Evolutionary conservation across 1,140 invertebrate species (phyloP).

Genomic region (Apis cerana): DNA sequence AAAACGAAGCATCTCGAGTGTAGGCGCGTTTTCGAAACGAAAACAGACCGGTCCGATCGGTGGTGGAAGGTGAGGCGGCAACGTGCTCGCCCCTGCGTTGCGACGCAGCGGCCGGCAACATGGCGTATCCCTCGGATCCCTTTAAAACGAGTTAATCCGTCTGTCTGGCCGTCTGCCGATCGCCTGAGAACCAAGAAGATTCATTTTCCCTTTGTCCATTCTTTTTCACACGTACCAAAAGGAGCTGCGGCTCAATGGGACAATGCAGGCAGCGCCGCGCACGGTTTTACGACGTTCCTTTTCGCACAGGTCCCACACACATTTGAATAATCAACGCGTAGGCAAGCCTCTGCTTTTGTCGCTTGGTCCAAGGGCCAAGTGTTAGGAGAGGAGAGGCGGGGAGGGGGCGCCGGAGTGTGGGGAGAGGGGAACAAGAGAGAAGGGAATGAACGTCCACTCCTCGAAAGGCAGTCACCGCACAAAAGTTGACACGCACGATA

Average conservation of each 20-base stretch:
- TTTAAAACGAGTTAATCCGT: slow-evolving; percentile 74
- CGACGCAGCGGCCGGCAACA: slow-evolving; percentile 48
- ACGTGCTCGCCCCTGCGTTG: background rate
- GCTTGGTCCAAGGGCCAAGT: background rate
- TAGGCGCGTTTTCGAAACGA: slow-evolving; percentile 58
- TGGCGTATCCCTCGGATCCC: slow-evolving; percentile 59
- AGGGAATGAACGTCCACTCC: too few relatives aligned
- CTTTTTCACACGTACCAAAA: slow-evolving; percentile 74
- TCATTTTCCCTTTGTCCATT: slow-evolving; percentile 75
- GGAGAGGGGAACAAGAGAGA: too few relatives aligned
- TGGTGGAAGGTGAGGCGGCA: background rate
- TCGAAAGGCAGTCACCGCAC: slow-evolving; percentile 21
- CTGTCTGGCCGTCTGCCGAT: slow-evolving; percentile 70
- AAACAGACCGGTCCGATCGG: slow-evolving; percentile 59
- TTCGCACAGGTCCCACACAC: slow-evolving; percentile 53
- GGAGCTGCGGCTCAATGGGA: slow-evolving; percentile 60
- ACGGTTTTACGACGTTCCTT: slow-evolving; percentile 44
- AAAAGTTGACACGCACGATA: slow-evolving; percentile 52
- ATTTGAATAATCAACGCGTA: slow-evolving; percentile 54
- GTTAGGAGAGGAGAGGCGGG: background rate
- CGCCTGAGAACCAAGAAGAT: slow-evolving; percentile 75
- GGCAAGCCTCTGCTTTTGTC: slow-evolving; percentile 24
- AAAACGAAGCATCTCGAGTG: slow-evolving; percentile 48
- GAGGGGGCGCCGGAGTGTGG: background rate
- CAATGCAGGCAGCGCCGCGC: slow-evolving; percentile 53